Conservation (phyloP, 30 jellyfish, hydroid and myxozoan species). For the Clytia hemisphaerica region DNA sequence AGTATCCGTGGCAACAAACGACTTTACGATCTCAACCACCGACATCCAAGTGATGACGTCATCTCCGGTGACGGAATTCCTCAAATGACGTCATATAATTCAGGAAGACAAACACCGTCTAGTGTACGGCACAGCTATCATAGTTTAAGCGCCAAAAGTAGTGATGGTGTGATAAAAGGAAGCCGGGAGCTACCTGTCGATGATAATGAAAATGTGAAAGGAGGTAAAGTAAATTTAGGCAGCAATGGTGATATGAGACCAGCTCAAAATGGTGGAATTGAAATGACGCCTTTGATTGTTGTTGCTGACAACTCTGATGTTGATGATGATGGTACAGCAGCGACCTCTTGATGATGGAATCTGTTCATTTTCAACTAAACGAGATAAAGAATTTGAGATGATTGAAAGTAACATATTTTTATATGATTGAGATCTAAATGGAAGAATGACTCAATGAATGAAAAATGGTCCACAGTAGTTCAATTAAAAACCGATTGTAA, state of each 20-base stretch:
- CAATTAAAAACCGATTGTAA: too few species aligned
- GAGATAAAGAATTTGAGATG: constrained; percentile 4
- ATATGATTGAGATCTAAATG: neutral
- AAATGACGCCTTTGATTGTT: neutral
- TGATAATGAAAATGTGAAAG: neutral
- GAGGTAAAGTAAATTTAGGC: neutral
- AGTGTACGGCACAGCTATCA: neutral
- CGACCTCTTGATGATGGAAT: too few species aligned
- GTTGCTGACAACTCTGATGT: neutral
- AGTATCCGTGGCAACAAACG: constrained; percentile 18
- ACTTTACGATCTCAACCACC: constrained; percentile 7
- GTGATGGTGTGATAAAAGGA: too few species aligned
- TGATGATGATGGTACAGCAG: neutral
- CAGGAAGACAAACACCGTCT: neutral
- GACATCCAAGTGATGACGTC: constrained; percentile 7
- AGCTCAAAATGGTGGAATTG: neutral
- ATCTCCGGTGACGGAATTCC: neutral
- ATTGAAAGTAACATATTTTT: neutral
- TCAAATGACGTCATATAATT: neutral
- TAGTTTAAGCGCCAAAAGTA: too few species aligned
- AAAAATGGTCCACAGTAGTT: too few species aligned
- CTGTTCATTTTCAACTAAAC: too few species aligned
- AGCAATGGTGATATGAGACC: neutral
- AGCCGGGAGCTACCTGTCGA: too few species aligned
- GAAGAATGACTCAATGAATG: too few species aligned